phyloP scores from a whole-genome alignment of 2,888 invertebrate species.

The Diplazon laetatorius region DNA sequence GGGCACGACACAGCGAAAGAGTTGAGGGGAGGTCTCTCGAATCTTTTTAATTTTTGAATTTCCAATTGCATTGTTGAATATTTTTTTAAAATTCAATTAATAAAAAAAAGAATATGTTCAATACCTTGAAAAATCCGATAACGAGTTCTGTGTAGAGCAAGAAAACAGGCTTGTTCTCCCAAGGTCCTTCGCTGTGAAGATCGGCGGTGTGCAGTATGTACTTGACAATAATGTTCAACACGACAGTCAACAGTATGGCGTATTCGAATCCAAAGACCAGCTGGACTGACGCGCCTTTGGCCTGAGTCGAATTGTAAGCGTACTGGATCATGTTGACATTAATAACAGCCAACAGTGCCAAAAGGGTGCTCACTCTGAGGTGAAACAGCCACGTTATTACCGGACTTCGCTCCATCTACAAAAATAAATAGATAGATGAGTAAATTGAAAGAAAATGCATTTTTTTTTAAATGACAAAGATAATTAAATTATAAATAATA shows the following conservation, averaged over 20 bases:
- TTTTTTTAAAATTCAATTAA: neutral
- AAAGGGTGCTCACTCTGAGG: constrained; percentile 92
- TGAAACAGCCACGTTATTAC: constrained; percentile 98
- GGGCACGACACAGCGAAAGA: too few species aligned
- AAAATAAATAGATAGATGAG: constrained; percentile 71
- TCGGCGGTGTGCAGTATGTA: constrained; percentile 94
- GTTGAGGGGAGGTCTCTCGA: too few species aligned
- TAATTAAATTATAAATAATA: neutral
- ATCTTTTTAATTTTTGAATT: too few species aligned
- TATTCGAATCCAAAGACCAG: constrained; percentile 99
- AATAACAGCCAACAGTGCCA: constrained; percentile 90
- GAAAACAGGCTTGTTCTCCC: constrained; percentile 99
- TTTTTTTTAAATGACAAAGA: neutral
- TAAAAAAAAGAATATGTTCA: constrained; percentile 2
- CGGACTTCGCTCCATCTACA: constrained; percentile 99
- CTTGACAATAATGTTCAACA: constrained; percentile 96
- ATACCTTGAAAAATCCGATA: constrained; percentile 92
- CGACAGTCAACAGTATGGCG: constrained; percentile 96
- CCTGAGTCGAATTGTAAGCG: constrained; percentile 95
- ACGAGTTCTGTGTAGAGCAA: constrained; percentile 97
- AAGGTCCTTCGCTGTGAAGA: constrained; percentile 95
- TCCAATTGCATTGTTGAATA: too few species aligned
- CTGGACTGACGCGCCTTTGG: constrained; percentile 98
- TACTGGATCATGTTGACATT: constrained; percentile 96
- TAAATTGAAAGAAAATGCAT: neutral